Evolutionary conservation across 2,888 invertebrate genomes (phyloP), one percentile per base, ranked within the genome.

Genomic region (Thecocarcelia acutangulata): DNA sequence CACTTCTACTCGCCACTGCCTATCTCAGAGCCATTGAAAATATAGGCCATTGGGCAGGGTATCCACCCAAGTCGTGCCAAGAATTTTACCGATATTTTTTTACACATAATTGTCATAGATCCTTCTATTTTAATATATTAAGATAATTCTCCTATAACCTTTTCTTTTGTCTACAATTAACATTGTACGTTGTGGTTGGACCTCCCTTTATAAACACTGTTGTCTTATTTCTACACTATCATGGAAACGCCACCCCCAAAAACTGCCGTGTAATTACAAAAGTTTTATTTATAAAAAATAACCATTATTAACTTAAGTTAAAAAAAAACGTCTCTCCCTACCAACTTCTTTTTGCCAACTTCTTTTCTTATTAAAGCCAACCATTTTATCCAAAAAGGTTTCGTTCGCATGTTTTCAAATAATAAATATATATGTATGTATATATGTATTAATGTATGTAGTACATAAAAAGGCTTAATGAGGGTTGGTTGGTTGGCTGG

Each of bases 271-370:
- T 48, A 70, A 56, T 58, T 48, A 33, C 33, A n/a, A 58, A 58
- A 70, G 70, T 59, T 59, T 59, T 37, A 15, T 50, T 54, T 59
- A n/a, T 48, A 48, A 50, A 59, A 58, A 50, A 70, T 42, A 15
- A 40, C 40, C 15, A 40, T 66, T 52, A 66, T 66, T 52, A 66
- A 66, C 66, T 52, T 21, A 24, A 52, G 21, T 11, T 11, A 52
- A 52, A 52, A 52, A 5, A n/a, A 5, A n/a, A 3, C 3, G 24
- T 5, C 24, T 8, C 17, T 12, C 17, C 54, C 28, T 44, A 1
- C 17, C 40, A 3, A 15, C 24, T 15, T 17, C 19, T 19, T 19
- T 13, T 0, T 17, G 9, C 15, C 0, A 37, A 9, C 37, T 37
- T 24, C 24, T 24, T 66, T 66, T 68, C 44, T 68, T 68, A 69